These are phyloP conservation scores for Sebastes oblongus DNA, from an alignment of 2,797 vertebrate genomes.

Conservation along the genomic window DNA sequence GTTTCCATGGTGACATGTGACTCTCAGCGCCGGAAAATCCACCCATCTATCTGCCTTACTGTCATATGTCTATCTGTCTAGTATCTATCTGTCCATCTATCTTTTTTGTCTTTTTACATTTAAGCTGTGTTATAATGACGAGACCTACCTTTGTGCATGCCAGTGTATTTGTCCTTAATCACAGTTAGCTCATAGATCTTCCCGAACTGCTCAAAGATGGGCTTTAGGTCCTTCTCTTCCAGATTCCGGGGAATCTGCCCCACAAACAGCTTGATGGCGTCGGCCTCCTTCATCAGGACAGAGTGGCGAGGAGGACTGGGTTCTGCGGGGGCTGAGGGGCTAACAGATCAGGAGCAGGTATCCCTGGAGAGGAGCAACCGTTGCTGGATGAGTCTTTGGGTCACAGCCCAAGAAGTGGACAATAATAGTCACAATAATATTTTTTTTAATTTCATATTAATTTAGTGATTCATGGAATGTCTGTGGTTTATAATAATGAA, in stretches of 20 bases:
- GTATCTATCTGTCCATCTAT: conserved; percentile 2
- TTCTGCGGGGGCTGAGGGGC: conserved; percentile 46
- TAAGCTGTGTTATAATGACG: conserved; percentile 33
- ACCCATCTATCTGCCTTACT: conserved; percentile 43
- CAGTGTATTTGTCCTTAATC: conserved; percentile 88
- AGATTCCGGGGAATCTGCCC: conserved; percentile 87
- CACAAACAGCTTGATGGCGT: conserved; percentile 86
- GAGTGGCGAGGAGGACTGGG: conserved; percentile 58
- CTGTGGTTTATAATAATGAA: neutral
- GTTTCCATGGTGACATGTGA: conserved; percentile 77
- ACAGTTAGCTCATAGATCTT: conserved; percentile 88
- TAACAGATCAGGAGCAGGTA: conserved; percentile 62
- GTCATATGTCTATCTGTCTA: conserved; percentile 27
- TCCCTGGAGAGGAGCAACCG: conserved; percentile 57
- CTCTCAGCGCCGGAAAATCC: conserved; percentile 49
- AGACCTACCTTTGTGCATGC: conserved; percentile 86
- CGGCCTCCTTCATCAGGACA: conserved; percentile 86
- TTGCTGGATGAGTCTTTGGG: conserved; percentile 39
- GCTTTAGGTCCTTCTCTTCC: conserved; percentile 87
- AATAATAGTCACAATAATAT: neutral
- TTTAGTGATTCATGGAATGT: neutral
- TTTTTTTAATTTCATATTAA: neutral
- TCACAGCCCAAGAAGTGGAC: conserved; percentile 4
- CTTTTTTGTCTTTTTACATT: neutral
- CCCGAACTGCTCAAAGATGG: conserved; percentile 86